A percentile compares a stretch with the other conserved stretches of the same genome.
Evolutionary conservation across 2,888 invertebrate species (phyloP).

Genomic region (Chrysotoxum bicinctum): DNA sequence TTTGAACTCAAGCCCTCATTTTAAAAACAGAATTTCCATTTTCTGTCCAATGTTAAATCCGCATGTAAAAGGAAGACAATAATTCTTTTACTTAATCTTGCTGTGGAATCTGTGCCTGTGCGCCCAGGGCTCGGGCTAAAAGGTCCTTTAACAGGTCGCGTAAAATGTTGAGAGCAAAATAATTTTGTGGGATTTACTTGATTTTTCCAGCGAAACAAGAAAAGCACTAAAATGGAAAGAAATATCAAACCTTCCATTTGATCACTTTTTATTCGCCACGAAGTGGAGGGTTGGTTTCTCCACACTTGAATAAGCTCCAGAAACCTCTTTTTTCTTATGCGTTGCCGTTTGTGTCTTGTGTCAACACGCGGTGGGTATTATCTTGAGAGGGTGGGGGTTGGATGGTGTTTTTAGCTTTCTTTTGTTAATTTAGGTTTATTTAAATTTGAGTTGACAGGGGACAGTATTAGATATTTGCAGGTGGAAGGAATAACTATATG

Average conservation of each 20-base stretch:
- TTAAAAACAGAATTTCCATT: constrained; percentile 6
- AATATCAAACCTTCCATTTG: constrained; percentile 48
- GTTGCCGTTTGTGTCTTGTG: not conserved
- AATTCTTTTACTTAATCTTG: constrained; percentile 21
- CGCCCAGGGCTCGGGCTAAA: not conserved
- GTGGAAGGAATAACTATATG: not conserved
- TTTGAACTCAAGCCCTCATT: not conserved
- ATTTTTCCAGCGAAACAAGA: constrained; percentile 28
- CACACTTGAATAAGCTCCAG: not conserved
- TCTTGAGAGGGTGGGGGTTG: constrained; percentile 12
- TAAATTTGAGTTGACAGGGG: constrained; percentile 63
- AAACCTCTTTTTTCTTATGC: not conserved
- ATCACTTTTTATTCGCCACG: constrained; percentile 23
- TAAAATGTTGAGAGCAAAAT: constrained; percentile 22
- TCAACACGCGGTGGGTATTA: constrained; percentile 13
- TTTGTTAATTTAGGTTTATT: constrained; percentile 59
- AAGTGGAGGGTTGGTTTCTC: not conserved
- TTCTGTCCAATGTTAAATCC: constrained; percentile 23
- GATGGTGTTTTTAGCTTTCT: constrained; percentile 1
- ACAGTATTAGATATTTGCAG: constrained; percentile 14
- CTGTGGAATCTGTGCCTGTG: not conserved
- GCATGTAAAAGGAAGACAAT: constrained; percentile 17
- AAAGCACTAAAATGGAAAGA: not conserved
- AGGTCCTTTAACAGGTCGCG: constrained; percentile 39
- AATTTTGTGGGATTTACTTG: constrained; percentile 32